A percentile compares a stretch with the other conserved stretches of the same genome.
phyloP scores from a whole-genome alignment of 1,140 invertebrate species.

The Triops cancriformis region DNA sequence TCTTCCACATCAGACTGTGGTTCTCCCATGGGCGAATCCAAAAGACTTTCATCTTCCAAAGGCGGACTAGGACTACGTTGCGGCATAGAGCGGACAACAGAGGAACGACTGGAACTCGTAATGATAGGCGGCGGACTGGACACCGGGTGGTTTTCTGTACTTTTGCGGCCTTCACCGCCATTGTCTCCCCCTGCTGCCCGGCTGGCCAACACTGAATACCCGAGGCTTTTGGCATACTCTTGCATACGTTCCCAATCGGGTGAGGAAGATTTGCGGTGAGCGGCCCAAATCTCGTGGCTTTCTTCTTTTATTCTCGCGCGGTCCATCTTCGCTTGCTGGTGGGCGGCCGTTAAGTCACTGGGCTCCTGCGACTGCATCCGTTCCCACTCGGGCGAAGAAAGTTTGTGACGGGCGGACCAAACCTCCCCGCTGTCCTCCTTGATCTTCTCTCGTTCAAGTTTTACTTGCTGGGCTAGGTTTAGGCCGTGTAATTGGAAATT shows the following conservation, averaged over 20 bases:
- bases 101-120: background rate
- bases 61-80: background rate
- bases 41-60: background rate
- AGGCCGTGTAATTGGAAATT: background rate
- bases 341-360: too few species aligned
- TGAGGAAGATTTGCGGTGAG: background rate
- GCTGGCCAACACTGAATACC: background rate
- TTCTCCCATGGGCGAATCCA: conserved; percentile 14
- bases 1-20: conserved; percentile 37
- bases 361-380: background rate
- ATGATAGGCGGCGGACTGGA: background rate
- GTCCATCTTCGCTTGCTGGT: background rate
- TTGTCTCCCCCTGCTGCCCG: background rate
- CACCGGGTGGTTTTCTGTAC: background rate
- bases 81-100: background rate
- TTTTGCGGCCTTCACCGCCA: background rate
- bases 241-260: background rate
- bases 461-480: background rate
- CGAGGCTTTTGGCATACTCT: background rate
- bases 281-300: background rate
- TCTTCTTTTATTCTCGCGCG: background rate
- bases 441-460: background rate
- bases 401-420: background rate
- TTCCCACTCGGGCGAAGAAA: background rate
- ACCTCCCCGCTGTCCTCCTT: background rate